Percentiles rank a stretch among this genome's conserved stretches.
These are phyloP conservation scores for Stegodyphus dumicola DNA, from an alignment of 1,140 invertebrate genomes.

Conservation along the genomic window DNA sequence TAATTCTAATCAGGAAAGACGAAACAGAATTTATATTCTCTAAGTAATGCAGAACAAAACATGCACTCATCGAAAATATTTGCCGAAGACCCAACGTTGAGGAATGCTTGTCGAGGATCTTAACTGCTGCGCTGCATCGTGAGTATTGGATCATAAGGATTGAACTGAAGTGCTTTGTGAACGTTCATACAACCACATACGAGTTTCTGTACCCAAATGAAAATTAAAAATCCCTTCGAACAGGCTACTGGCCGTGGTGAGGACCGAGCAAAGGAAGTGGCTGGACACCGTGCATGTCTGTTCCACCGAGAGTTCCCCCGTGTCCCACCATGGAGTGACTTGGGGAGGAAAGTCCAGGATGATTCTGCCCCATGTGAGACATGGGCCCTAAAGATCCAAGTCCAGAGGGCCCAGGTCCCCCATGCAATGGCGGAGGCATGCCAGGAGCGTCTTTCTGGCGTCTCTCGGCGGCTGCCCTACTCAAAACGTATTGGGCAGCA, in stretches of 20 bases:
- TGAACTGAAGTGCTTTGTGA: conserved; percentile 34
- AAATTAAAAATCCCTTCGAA: conserved; percentile 59
- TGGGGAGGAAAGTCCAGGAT: conserved; percentile 60
- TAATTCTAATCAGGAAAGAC: too few species aligned
- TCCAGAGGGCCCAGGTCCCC: conserved; percentile 61
- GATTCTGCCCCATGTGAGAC: conserved; percentile 60
- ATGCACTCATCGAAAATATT: conserved; percentile 49
- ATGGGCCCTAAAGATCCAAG: conserved; percentile 60
- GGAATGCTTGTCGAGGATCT: conserved; percentile 21
- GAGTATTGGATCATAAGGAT: conserved; percentile 2
- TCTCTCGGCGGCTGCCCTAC: conserved; percentile 87
- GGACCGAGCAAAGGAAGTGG: conserved; percentile 61
- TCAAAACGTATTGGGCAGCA: conserved; percentile 91
- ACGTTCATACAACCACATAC: conserved; percentile 5
- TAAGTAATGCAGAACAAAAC: neutral
- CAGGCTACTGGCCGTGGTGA: conserved; percentile 60
- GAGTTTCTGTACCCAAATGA: conserved; percentile 8
- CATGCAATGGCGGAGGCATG: conserved; percentile 55
- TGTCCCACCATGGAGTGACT: conserved; percentile 60
- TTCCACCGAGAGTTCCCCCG: conserved; percentile 56
- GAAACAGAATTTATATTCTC: too few species aligned
- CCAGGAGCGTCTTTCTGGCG: conserved; percentile 77
- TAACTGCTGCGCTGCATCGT: conserved; percentile 17
- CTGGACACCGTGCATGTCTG: conserved; percentile 61
- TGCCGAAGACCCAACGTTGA: conserved; percentile 16